Evolutionary conservation across 64 coral and sea anemone species (phyloP).

Genomic region (Pachyseris speciosa): DNA sequence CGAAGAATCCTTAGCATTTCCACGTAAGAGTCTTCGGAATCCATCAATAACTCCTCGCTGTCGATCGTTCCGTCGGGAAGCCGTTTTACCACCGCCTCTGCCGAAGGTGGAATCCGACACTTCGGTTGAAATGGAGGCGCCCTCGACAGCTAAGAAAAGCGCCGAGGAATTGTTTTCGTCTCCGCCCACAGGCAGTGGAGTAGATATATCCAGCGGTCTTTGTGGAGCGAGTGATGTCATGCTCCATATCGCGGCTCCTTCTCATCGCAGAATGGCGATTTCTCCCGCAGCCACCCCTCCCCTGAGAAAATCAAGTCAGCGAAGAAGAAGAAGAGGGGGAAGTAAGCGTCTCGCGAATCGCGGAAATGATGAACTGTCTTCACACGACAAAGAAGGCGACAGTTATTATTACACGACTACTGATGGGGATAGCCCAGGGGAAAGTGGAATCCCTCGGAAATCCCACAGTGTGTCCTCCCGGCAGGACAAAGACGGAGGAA

Average conservation of each 20-base stretch:
- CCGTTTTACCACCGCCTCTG: slow-evolving; percentile 10
- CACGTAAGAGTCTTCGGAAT: slow-evolving; percentile 71
- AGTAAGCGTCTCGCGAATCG: slow-evolving; percentile 18
- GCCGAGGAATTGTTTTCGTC: slow-evolving; percentile 15
- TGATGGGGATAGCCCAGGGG: slow-evolving; percentile 47
- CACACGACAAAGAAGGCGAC: slow-evolving; percentile 47
- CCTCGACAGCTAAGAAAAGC: slow-evolving; percentile 3
- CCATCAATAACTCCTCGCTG: slow-evolving; percentile 87
- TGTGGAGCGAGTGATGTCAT: slow-evolving; percentile 75
- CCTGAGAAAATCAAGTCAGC: slow-evolving; percentile 42
- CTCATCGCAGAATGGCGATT: slow-evolving; percentile 87
- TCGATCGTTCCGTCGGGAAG: slow-evolving; percentile 18
- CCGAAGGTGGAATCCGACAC: neutral
- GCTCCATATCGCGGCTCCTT: slow-evolving; percentile 67
- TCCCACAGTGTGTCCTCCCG: neutral
- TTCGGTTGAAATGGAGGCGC: slow-evolving; percentile 7
- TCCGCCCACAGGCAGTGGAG: slow-evolving; percentile 1
- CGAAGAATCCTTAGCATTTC: slow-evolving; percentile 13
- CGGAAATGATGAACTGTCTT: slow-evolving; percentile 51
- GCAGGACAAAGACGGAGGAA: neutral
- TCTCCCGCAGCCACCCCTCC: slow-evolving; percentile 78
- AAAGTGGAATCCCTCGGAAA: neutral
- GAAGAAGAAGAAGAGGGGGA: slow-evolving; percentile 40
- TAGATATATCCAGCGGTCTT: slow-evolving; percentile 82
- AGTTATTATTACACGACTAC: slow-evolving; percentile 54